Conservation (phyloP, 92 coral and sea anemone genomes). For the Zoanthus sociatus region DNA sequence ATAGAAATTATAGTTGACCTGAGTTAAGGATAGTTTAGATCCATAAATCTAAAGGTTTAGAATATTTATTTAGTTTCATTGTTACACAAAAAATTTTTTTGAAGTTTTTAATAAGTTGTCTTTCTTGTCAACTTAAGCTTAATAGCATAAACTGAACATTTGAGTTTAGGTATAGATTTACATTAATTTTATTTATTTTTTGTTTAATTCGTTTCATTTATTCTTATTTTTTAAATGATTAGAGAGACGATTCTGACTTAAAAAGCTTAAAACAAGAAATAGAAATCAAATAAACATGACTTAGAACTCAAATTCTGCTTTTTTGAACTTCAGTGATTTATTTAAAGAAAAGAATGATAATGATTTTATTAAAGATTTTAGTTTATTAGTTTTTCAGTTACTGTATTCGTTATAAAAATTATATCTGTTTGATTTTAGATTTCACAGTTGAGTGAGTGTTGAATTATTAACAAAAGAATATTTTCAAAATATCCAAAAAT, state of each 20-base stretch:
- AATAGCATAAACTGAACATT: slow-evolving; percentile 25
- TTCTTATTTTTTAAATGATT: not conserved
- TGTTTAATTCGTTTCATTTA: not conserved
- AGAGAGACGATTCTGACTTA: not conserved
- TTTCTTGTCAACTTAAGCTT: not conserved
- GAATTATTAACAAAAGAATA: not conserved
- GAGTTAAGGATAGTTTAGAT: too few relatives aligned
- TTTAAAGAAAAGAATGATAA: not conserved
- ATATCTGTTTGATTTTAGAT: not conserved
- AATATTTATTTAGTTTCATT: too few relatives aligned
- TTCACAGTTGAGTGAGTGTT: slow-evolving; percentile 32
- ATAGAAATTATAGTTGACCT: too few relatives aligned
- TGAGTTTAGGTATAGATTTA: not conserved
- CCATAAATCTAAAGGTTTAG: too few relatives aligned
- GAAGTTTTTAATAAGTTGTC: not conserved
- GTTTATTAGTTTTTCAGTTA: not conserved
- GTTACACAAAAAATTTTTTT: too few relatives aligned
- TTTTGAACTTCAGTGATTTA: too few relatives aligned
- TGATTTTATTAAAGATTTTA: too few relatives aligned
- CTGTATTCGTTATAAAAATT: not conserved
- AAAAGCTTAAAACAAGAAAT: too few relatives aligned
- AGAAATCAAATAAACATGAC: not conserved
- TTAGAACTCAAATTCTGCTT: not conserved
- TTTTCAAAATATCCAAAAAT: not conserved
- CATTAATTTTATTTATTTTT: not conserved